A percentile compares a stretch with the other conserved stretches of the same genome.
Evolutionary conservation across 2,888 invertebrate species (phyloP).

Genomic region (Rhyacophila evoluta): DNA sequence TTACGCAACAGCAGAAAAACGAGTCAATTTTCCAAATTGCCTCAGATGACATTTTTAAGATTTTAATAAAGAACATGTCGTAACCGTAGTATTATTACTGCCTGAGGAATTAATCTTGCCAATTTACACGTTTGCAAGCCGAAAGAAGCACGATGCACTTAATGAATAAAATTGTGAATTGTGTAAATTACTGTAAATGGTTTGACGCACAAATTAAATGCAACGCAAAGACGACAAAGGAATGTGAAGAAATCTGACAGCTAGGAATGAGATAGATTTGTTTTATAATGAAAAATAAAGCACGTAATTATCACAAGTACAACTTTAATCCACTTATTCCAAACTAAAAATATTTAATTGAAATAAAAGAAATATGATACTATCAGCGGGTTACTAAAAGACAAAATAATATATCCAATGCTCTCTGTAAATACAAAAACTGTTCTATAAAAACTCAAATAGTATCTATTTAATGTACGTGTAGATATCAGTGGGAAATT

Average conservation of each 20-base stretch:
- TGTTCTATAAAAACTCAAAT: no score
- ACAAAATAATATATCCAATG: no score
- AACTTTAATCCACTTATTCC: no score
- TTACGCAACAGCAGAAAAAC: conserved; percentile 26
- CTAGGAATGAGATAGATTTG: not conserved
- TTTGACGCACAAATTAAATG: conserved; percentile 29
- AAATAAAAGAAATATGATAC: no score
- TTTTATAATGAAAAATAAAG: not conserved
- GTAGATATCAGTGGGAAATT: no score
- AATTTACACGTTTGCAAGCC: conserved; percentile 29
- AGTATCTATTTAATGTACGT: no score
- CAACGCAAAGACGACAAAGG: conserved; percentile 13
- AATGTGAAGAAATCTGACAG: conserved; percentile 25
- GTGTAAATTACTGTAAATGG: conserved; percentile 32
- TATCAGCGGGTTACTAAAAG: no score
- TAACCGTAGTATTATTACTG: not conserved
- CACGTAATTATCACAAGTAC: no score
- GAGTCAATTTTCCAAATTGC: conserved; percentile 13
- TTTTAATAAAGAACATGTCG: conserved; percentile 30
- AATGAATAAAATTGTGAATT: conserved; percentile 31
- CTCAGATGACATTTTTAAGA: conserved; percentile 31
- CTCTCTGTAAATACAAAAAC: no score
- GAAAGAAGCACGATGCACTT: conserved; percentile 20
- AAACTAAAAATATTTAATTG: no score
- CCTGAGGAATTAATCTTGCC: conserved; percentile 1